phyloP scores from a whole-genome alignment of 92 coral and sea anemone genomes.

The Scolanthus callimorphus region DNA sequence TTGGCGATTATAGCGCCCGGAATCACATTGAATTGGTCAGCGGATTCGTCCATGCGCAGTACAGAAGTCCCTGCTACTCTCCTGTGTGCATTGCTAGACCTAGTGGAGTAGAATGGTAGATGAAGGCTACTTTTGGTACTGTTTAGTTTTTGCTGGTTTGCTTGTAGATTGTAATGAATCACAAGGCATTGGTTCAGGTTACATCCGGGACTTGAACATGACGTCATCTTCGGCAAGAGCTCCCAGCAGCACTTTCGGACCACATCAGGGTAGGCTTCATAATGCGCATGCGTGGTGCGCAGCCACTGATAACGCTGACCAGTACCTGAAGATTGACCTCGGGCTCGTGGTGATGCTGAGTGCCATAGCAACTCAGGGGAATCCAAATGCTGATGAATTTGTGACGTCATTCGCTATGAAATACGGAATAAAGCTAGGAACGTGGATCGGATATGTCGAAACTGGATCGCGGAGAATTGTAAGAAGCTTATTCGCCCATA shows the following conservation, averaged over 20 bases:
- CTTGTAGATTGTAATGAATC: not conserved
- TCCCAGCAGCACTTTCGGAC: not conserved
- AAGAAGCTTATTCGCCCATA: too few species aligned
- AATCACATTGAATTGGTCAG: too few species aligned
- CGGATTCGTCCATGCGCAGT: too few species aligned
- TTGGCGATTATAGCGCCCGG: too few species aligned
- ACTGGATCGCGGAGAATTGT: not conserved
- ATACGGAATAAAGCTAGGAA: not conserved
- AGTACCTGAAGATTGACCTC: not conserved
- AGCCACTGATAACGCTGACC: not conserved
- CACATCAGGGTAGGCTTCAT: not conserved
- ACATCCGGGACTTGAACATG: not conserved
- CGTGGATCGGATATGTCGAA: not conserved
- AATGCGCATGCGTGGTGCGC: slow-evolving; percentile 1
- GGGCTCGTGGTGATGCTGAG: not conserved
- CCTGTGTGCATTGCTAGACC: too few species aligned
- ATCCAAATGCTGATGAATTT: not conserved
- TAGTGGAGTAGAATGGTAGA: too few species aligned
- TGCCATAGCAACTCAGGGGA: not conserved
- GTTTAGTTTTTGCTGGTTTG: too few species aligned
- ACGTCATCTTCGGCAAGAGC: not conserved
- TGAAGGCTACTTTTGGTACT: too few species aligned
- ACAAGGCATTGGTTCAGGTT: not conserved
- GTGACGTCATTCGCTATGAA: not conserved
- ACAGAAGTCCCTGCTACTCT: too few species aligned